Evolutionary conservation across 2,888 invertebrate genomes (phyloP), one percentile per base, ranked within the genome.

Genomic region (Leucophenga maculata): DNA sequence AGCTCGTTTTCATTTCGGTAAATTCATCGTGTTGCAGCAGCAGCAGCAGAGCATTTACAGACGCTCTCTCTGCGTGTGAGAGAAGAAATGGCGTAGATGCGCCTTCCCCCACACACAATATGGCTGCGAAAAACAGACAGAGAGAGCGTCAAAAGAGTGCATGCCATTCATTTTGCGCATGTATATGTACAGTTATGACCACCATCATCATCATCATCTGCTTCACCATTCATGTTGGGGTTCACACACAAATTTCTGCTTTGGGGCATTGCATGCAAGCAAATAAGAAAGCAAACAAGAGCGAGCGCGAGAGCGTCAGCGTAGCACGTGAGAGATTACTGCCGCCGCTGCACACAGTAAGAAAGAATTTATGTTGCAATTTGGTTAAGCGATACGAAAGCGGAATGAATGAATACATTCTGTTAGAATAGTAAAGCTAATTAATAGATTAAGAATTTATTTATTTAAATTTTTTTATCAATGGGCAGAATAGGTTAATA

Each of bases 311-410:
- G 39, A 39, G 39, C 39, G 11, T 9, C 3, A 32, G 32, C 32
- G n/a, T n/a, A 32, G 8, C 39, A 11, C 39, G 39, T 39, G 39
- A 26, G 26, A 26, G 26, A 3, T 26, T 26, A 4, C 8, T 39
- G 8, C 11, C 8, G 39, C 39, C 39, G 39, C 39, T 39, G 39
- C 39, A 39, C 8, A 39, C 39, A 11, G 39, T 39, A 39, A 46
- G 14, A 20, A 39, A 46, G 14, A 20, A 64, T 48, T 64, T 64
- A 64, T 64, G 62, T 26, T 64, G 62, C 62, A 64, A 64, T 64
- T 62, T 46, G 11, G 46, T 48, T 13, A 64, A 32, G 32, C 31
- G 20, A 57, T 0, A 26, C 57, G 22, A 26, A 22, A 22, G 8
- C 13, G 13, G 14, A 26, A 22, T 22, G n/a, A 26, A 18, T 26